Evolutionary conservation across 1,140 invertebrate genomes (phyloP).

Genomic region (Oryzaephilus surinamensis): DNA sequence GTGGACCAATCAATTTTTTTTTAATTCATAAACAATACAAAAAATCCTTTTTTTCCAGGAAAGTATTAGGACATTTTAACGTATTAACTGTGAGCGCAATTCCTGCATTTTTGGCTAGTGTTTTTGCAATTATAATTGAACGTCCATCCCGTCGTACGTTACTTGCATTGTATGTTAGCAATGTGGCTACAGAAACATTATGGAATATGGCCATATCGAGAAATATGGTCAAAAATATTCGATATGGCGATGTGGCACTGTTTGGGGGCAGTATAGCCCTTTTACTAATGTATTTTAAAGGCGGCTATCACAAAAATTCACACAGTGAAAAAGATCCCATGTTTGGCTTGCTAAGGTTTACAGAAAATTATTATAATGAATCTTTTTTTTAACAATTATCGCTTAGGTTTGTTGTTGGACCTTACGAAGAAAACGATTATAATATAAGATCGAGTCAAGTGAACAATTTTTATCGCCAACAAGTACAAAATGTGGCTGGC

Average conservation of each 20-base stretch:
- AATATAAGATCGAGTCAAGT: slow-evolving; percentile 18
- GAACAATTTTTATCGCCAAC: slow-evolving; percentile 24
- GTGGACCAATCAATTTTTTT: slow-evolving; percentile 10
- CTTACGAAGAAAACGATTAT: slow-evolving; percentile 45
- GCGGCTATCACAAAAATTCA: slow-evolving; percentile 33
- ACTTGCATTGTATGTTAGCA: slow-evolving; percentile 67
- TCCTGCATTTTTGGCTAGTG: slow-evolving; percentile 58
- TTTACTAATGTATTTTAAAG: slow-evolving; percentile 49
- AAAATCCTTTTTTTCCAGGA: slow-evolving; percentile 38
- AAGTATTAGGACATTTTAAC: slow-evolving; percentile 55
- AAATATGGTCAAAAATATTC: slow-evolving; percentile 48
- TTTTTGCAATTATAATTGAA: slow-evolving; percentile 64
- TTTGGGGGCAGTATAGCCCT: slow-evolving; percentile 49
- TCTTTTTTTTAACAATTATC: neutral
- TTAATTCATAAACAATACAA: neutral
- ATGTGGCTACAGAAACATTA: slow-evolving; percentile 69
- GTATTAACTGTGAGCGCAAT: slow-evolving; percentile 57
- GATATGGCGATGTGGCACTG: slow-evolving; percentile 54
- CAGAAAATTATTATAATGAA: slow-evolving; percentile 5
- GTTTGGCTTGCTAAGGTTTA: slow-evolving; percentile 52
- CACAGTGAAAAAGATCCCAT: slow-evolving; percentile 46
- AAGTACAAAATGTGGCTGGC: slow-evolving; percentile 13
- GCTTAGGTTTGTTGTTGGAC: slow-evolving; percentile 48
- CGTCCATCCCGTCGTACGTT: slow-evolving; percentile 57
- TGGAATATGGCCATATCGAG: slow-evolving; percentile 60